Evolutionary conservation across 2,113 vertebrate species (phyloP), one percentile per base, ranked within the genome.

Genomic region (Psophia crepitans): DNA sequence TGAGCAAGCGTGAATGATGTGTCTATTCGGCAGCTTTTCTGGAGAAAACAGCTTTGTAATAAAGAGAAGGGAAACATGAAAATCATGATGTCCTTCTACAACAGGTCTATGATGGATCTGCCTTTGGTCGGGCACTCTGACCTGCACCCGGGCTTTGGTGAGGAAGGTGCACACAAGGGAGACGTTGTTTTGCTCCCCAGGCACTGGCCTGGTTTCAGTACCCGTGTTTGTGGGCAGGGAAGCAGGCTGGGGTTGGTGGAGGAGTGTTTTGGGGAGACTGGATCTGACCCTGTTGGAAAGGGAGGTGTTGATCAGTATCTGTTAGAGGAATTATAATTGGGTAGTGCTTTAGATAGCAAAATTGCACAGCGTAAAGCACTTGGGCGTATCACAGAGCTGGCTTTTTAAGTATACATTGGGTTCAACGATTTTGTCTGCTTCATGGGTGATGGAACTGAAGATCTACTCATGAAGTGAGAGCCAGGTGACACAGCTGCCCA

Each of bases 41-140:
- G 43, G 24, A 90, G 70, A 76, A 95, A 91, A 89, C 14, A 71
- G 57, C 37, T 90, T 53, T 60, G 35, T 43, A 43, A 46, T 20
- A 64, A 68, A 63, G 53, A 37, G 19, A 71, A 46, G 11, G 20
- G 41, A 82, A 92, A 71, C 24, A 79, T 0, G 12, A 92, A 89
- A 82, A 69, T 53, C 43, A 28, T 63, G 0, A 5, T 19, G 51
- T 22, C 30, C n/a, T 58, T 70, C 51, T 68, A n/a, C 0, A 0
- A 54, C 6, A 41, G 49, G 30, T 54, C 13, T 46, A 2, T 23
- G 57, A 65, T 27, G 46, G 76, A 84, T 54, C 41, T 54, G 30
- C 41, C 23, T 19, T 32, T 44, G 54, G 24, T 35, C 49, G 33
- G n/a, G 48, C 43, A 53, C 46, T 35, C 20, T 7, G 9, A 18